Conservation (phyloP, 2,113 vertebrate genomes). For the Eonycteris spelaea region DNA sequence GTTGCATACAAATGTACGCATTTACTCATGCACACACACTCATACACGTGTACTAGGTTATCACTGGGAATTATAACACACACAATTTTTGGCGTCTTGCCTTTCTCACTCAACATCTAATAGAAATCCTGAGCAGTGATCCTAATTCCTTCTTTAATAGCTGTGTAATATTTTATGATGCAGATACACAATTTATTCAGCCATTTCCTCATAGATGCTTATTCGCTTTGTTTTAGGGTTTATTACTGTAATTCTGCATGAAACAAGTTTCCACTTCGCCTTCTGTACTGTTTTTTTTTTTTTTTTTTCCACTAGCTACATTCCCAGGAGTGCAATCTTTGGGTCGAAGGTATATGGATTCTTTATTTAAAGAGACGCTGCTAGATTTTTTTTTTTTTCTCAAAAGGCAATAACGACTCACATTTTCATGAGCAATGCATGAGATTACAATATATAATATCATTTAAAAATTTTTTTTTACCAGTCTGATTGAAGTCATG, state of each 20-base stretch:
- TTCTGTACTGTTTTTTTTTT: background rate
- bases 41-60: background rate
- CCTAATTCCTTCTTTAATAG: background rate
- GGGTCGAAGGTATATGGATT: background rate
- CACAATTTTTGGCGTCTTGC: background rate
- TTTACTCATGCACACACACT: background rate
- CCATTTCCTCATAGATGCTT: background rate
- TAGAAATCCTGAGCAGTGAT: background rate
- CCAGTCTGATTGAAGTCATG: background rate
- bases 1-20: background rate
- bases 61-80: background rate
- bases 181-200: background rate
- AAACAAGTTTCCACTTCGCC: background rate
- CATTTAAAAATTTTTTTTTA: constrained; percentile 30
- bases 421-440: constrained; percentile 27
- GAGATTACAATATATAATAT: background rate
- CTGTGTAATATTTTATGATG: background rate
- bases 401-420: constrained; percentile 1
- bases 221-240: background rate
- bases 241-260: background rate
- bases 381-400: background rate
- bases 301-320: constrained; percentile 4
- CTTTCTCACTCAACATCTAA: background rate
- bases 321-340: background rate
- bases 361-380: constrained; percentile 30